phyloP scores from a whole-genome alignment of 2,888 invertebrate genomes.

The Ceratothoa steindachneri region DNA sequence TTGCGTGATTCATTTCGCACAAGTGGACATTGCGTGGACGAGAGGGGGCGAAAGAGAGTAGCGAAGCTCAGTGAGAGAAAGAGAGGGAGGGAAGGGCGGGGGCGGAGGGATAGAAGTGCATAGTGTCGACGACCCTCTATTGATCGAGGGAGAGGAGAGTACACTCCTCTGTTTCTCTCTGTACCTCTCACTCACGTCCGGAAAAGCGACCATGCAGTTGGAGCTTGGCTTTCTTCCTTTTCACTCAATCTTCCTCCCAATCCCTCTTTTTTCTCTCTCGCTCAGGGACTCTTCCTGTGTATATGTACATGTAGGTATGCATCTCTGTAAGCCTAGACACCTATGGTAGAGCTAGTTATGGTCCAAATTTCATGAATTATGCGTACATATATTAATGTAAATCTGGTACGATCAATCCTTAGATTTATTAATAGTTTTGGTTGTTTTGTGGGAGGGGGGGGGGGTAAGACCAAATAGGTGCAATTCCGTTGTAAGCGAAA shows the following conservation, averaged over 20 bases:
- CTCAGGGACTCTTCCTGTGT: too few species aligned
- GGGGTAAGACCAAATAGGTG: too few species aligned
- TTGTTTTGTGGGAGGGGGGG: too few species aligned
- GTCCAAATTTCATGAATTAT: too few species aligned
- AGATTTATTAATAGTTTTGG: background rate
- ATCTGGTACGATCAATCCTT: background rate
- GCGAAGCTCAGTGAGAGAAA: background rate
- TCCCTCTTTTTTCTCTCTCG: background rate
- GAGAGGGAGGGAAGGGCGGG: background rate
- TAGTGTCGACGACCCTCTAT: background rate
- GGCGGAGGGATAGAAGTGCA: background rate
- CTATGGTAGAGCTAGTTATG: too few species aligned
- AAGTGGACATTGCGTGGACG: background rate
- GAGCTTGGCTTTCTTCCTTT: background rate
- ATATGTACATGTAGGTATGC: too few species aligned
- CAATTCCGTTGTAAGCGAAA: too few species aligned
- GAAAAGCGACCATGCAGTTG: background rate
- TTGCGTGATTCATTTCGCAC: conserved; percentile 4
- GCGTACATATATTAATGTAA: too few species aligned
- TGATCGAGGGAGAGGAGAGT: background rate
- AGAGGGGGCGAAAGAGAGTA: background rate
- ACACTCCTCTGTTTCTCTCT: background rate
- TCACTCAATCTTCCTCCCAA: background rate
- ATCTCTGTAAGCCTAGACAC: too few species aligned
- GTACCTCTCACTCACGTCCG: conserved; percentile 1